Conservation (phyloP, 2,888 invertebrate genomes). For the Meiosimyza platycephala region DNA sequence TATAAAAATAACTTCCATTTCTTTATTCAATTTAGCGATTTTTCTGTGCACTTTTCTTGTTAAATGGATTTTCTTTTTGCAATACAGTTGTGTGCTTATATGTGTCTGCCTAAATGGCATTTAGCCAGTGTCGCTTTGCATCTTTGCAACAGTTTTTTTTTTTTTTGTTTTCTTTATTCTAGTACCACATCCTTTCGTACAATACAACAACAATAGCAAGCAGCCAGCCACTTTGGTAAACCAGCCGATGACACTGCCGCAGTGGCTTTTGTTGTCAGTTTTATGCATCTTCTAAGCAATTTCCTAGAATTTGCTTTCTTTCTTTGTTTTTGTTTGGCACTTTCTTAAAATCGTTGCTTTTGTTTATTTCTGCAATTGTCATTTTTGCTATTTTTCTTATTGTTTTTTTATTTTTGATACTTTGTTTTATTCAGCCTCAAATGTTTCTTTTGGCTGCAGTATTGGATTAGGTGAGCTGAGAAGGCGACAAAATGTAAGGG, state of each 20-base stretch:
- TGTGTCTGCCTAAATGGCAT: conserved; percentile 16
- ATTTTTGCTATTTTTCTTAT: conserved; percentile 8
- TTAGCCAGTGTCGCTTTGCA: conserved; percentile 15
- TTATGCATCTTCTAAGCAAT: conserved; percentile 25
- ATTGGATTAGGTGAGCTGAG: too few relatives aligned
- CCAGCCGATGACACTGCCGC: not conserved
- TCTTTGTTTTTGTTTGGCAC: not conserved
- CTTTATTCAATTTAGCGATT: not conserved
- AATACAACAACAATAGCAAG: too few relatives aligned
- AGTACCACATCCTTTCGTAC: not conserved
- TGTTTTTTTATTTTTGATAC: not conserved
- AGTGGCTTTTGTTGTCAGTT: conserved; percentile 13
- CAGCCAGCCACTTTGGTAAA: conserved; percentile 17
- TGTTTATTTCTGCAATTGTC: conserved; percentile 37
- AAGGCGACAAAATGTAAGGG: too few relatives aligned
- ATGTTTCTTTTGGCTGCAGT: too few relatives aligned
- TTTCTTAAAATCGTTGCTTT: conserved; percentile 16
- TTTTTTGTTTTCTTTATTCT: not conserved
- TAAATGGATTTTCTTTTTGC: conserved; percentile 9
- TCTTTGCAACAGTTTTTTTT: not conserved
- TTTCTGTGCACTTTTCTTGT: not conserved
- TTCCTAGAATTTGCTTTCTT: conserved; percentile 21
- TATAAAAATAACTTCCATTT: not conserved
- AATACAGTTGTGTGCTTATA: not conserved
- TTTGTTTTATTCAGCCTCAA: too few relatives aligned